Percentiles rank a stretch among this genome's conserved stretches.
Conservation (phyloP, 1,140 invertebrate genomes). For the Zaprionus vittiger region DNA sequence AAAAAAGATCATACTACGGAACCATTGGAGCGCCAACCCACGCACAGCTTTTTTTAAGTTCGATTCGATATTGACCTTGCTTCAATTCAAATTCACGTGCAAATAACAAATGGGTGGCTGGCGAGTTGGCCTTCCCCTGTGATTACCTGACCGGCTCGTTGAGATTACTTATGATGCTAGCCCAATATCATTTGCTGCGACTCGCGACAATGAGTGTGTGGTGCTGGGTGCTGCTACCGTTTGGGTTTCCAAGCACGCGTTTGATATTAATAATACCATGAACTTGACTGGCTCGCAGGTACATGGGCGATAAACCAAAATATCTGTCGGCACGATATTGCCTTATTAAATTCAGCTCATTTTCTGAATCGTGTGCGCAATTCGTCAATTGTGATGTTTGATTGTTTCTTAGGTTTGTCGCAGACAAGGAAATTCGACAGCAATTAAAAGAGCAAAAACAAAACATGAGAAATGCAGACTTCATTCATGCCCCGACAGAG, state of each 20-base stretch:
- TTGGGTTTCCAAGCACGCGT: constrained; percentile 44
- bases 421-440: constrained; percentile 38
- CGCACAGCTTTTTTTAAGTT: background rate
- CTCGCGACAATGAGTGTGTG: background rate
- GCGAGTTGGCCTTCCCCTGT: constrained; percentile 16
- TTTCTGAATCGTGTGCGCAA: constrained; percentile 13
- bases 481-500: constrained; percentile 2
- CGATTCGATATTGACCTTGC: constrained; percentile 24
- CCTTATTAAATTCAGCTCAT: constrained; percentile 61
- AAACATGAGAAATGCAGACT: constrained; percentile 29
- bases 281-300: constrained; percentile 51
- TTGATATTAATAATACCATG: constrained; percentile 45
- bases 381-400: constrained; percentile 19
- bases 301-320: constrained; percentile 10
- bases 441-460: constrained; percentile 22
- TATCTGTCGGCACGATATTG: constrained; percentile 43
- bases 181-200: constrained; percentile 1
- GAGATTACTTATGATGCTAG: background rate
- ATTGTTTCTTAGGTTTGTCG: constrained; percentile 27
- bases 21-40: background rate
- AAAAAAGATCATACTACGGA: no score
- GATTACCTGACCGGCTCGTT: constrained; percentile 7
- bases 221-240: constrained; percentile 21
- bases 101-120: background rate
- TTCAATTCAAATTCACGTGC: constrained; percentile 33